Evolutionary conservation across 2,888 invertebrate genomes (phyloP).

Genomic region (Eristalis tenax): DNA sequence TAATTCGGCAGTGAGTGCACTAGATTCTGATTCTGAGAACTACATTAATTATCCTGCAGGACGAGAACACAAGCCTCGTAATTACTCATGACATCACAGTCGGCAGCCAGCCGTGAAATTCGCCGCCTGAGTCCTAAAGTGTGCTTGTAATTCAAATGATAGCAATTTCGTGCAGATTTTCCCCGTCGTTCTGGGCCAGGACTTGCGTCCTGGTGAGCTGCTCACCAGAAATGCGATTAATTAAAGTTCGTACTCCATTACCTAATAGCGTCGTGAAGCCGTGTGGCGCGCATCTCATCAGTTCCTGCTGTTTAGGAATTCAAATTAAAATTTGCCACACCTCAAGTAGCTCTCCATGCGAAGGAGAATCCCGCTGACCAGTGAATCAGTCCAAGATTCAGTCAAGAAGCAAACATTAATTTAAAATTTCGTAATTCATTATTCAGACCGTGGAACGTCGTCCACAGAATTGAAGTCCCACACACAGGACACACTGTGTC

Average conservation of each 20-base stretch:
- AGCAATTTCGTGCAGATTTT: background rate
- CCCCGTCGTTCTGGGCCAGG: background rate
- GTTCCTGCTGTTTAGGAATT: too few species aligned
- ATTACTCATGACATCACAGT: conserved; percentile 5
- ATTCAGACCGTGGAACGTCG: too few species aligned
- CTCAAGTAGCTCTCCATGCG: too few species aligned
- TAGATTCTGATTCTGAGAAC: conserved; percentile 8
- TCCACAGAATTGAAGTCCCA: too few species aligned
- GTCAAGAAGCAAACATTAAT: too few species aligned
- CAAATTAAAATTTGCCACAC: too few species aligned
- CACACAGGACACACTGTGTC: too few species aligned
- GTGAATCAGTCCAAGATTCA: too few species aligned
- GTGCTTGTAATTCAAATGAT: background rate
- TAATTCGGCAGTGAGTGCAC: conserved; percentile 9
- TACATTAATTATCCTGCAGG: conserved; percentile 22
- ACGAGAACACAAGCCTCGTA: background rate
- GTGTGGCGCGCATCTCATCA: too few species aligned
- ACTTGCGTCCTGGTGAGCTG: background rate
- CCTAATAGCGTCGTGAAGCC: too few species aligned
- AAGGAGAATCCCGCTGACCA: too few species aligned
- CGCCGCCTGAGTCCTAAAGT: background rate
- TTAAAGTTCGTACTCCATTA: background rate
- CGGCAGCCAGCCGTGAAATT: conserved; percentile 2
- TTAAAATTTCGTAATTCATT: too few species aligned
- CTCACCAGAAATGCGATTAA: background rate